Conservation (phyloP, 2,113 vertebrate species). For the Malurus melanocephalus region DNA sequence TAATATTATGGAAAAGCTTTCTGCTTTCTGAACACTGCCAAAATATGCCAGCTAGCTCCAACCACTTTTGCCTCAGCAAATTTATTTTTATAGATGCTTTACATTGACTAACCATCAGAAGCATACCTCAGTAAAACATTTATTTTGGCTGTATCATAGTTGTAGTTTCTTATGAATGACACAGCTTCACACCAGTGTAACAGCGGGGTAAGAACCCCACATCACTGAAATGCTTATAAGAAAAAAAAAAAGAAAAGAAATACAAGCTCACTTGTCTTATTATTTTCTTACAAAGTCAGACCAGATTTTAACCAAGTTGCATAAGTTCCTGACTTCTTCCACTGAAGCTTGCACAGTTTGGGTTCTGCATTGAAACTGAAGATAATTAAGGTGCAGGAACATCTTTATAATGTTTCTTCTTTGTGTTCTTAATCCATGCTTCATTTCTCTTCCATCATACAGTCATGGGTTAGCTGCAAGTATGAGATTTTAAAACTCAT, state of each 20-base stretch:
- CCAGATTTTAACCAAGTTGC: background rate
- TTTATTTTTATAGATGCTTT: slow-evolving; percentile 35
- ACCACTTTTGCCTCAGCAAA: slow-evolving; percentile 3
- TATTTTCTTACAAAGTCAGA: background rate
- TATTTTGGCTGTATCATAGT: background rate
- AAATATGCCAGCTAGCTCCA: slow-evolving; percentile 3
- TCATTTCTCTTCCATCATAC: background rate
- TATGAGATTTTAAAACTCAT: background rate
- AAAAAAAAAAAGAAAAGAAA: background rate
- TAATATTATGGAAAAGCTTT: background rate
- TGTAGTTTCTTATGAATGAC: background rate
- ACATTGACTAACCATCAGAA: background rate
- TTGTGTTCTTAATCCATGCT: background rate
- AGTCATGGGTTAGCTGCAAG: background rate
- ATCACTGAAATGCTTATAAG: background rate
- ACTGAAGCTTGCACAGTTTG: background rate
- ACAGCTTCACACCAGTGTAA: background rate
- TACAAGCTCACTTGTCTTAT: background rate
- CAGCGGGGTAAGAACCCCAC: background rate
- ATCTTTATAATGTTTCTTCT: background rate
- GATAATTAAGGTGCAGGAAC: background rate
- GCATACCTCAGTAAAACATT: background rate
- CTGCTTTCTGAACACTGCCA: slow-evolving; percentile 24
- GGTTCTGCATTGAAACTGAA: background rate
- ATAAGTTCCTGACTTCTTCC: background rate